Conservation (phyloP, 2,797 vertebrate genomes). For the Valencia hispanica region DNA sequence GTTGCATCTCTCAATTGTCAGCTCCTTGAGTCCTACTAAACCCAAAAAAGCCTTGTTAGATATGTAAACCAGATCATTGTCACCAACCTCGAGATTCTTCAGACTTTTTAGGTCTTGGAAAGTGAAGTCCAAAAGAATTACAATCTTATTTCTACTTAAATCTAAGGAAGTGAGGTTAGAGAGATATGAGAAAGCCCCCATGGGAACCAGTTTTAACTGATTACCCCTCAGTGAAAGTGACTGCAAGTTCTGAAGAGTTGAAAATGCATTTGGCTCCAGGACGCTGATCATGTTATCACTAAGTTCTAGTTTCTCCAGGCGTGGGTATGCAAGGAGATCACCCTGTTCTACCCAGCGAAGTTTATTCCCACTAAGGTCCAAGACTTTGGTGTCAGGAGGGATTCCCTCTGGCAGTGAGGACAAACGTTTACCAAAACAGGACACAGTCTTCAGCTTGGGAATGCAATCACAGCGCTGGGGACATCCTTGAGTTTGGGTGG, state of each 20-base stretch:
- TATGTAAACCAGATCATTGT: conserved; percentile 98
- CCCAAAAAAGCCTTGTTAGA: conserved; percentile 95
- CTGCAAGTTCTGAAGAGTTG: conserved; percentile 87
- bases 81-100: conserved; percentile 91
- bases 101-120: conserved; percentile 93
- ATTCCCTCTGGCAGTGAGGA: conserved; percentile 91
- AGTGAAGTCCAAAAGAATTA: conserved; percentile 93
- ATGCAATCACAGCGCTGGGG: conserved; percentile 93
- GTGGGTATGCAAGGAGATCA: conserved; percentile 86
- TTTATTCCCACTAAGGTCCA: conserved; percentile 93
- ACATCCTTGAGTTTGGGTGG: conserved; percentile 80
- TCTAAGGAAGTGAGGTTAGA: conserved; percentile 93
- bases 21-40: conserved; percentile 87
- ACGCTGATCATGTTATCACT: conserved; percentile 94
- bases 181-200: conserved; percentile 91
- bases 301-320: conserved; percentile 92
- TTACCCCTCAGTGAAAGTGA: conserved; percentile 89
- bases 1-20: conserved; percentile 96
- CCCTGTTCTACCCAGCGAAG: conserved; percentile 93
- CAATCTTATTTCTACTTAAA: conserved; percentile 95
- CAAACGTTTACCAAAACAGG: conserved; percentile 89
- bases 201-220: conserved; percentile 93
- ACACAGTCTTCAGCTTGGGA: conserved; percentile 82
- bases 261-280: conserved; percentile 94
- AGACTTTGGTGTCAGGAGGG: conserved; percentile 87